phyloP scores from a whole-genome alignment of 2,113 vertebrate genomes.

The Polypterus senegalus region DNA sequence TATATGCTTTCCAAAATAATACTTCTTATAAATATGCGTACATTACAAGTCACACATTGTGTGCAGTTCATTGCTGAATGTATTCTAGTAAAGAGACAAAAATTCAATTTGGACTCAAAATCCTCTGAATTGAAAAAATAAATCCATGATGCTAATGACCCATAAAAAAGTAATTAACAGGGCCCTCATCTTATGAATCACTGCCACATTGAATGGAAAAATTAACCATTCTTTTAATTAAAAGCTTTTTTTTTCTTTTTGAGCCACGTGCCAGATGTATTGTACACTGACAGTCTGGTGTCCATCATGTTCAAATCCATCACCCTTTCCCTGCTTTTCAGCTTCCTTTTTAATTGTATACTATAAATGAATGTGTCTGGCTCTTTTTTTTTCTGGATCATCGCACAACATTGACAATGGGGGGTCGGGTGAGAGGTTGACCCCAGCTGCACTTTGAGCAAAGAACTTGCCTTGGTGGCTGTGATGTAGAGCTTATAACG shows the following conservation, averaged over 20 bases:
- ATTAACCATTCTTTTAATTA: constrained; percentile 8
- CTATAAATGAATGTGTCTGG: constrained; percentile 24
- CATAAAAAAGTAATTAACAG: constrained; percentile 3
- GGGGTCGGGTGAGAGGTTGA: constrained; percentile 6
- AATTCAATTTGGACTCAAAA: background rate
- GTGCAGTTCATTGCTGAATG: too few species aligned
- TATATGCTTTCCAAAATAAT: too few species aligned
- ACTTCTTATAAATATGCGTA: too few species aligned
- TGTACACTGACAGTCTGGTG: constrained; percentile 26
- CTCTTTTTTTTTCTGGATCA: constrained; percentile 23
- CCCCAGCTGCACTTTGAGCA: constrained; percentile 28
- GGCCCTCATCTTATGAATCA: constrained; percentile 3
- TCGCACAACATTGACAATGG: constrained; percentile 6
- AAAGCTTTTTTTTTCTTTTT: background rate
- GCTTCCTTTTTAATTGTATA: constrained; percentile 27
- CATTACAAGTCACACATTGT: too few species aligned
- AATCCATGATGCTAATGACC: constrained; percentile 7
- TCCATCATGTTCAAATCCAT: constrained; percentile 8
- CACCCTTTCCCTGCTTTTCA: constrained; percentile 13
- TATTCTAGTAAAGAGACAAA: too few species aligned
- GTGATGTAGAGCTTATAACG: constrained; percentile 25
- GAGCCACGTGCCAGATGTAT: constrained; percentile 33
- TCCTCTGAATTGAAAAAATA: background rate
- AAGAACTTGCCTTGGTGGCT: constrained; percentile 22
- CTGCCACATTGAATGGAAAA: constrained; percentile 12